These are phyloP conservation scores for Glomeris maerens DNA, from an alignment of 1,140 invertebrate species.

Conservation along the genomic window DNA sequence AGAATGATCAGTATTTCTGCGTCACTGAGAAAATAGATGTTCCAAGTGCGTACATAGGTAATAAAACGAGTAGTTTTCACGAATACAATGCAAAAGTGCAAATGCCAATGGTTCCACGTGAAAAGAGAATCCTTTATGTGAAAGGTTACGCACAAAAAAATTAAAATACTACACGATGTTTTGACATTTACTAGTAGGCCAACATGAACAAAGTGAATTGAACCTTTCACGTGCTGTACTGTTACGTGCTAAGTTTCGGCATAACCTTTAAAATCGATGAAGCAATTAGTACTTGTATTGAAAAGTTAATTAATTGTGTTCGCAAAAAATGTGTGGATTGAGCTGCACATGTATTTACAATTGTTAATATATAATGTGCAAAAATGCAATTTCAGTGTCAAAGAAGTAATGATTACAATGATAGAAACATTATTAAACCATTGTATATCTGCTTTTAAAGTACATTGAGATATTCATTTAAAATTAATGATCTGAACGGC, in stretches of 20 bases:
- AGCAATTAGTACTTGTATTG: not conserved
- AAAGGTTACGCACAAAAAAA: too few species aligned
- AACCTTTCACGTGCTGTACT: too few species aligned
- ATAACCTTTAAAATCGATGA: not conserved
- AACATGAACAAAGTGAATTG: too few species aligned
- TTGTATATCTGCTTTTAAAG: not conserved
- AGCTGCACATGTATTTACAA: not conserved
- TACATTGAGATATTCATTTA: not conserved
- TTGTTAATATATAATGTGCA: not conserved
- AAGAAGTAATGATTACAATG: not conserved
- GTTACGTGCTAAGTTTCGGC: not conserved
- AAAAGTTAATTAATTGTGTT: not conserved
- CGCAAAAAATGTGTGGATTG: not conserved
- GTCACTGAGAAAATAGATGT: not conserved
- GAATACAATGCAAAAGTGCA: not conserved
- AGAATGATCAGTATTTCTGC: slow-evolving; percentile 8
- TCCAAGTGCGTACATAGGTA: slow-evolving; percentile 1
- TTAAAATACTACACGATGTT: too few species aligned
- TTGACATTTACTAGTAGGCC: too few species aligned
- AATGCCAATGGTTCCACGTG: not conserved
- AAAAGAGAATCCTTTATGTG: too few species aligned
- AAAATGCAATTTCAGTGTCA: not conserved
- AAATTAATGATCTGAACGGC: not conserved
- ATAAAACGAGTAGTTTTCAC: not conserved
- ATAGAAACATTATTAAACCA: not conserved